Base-by-base conservation (phyloP, 2,113 vertebrate genomes). In the Acrocephalus kingi region DNA sequence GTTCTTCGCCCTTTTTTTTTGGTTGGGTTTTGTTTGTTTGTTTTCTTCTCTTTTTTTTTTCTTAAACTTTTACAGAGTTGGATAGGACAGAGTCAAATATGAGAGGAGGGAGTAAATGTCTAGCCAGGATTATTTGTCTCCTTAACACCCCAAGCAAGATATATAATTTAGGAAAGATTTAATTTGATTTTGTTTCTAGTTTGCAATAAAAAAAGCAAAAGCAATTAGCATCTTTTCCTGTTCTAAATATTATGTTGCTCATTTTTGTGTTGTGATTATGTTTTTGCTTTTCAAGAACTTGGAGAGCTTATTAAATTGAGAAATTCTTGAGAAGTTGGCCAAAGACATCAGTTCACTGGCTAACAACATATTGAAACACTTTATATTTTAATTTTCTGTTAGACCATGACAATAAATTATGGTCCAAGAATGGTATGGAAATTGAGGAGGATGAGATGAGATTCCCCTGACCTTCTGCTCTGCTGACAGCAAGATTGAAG, bases 361-460 rank as follows among this genome's bases (percentile, higher is more conserved):
- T 94, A 94, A 58, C n/a, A 89, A 80, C 12, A 17, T 66, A 28
- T 64, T 24, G 41, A 95, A 68, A 81, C 28, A 49, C 79, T 73
- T 71, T 92, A 14, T 83, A 67, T 95, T 97, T 94, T 91, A 78
- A 94, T 96, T 95, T 96, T 94, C 67, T 92, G 30, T 91, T 93
- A 72, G 81, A 89, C n/a, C 51, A 46, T 37, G 11, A 72, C 93
- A 94, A 95, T 93, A 96, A 97, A 94, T 94, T 97, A 89, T 81
- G 78, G 83, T 46, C n/a, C 7, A 25, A 46, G 55, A 74, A 85
- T 8, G 51, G 52, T n/a, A 83, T 86, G 83, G 87, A 93, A 97
- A 96, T 96, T 58, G 90, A 91, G 68, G 74, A 62, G 79, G 39
- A 79, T 46, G 37, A 91, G 85, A 93, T 91, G 96, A 96, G 90